phyloP scores from a whole-genome alignment of 2,797 vertebrate species.

The Hirundo rustica region DNA sequence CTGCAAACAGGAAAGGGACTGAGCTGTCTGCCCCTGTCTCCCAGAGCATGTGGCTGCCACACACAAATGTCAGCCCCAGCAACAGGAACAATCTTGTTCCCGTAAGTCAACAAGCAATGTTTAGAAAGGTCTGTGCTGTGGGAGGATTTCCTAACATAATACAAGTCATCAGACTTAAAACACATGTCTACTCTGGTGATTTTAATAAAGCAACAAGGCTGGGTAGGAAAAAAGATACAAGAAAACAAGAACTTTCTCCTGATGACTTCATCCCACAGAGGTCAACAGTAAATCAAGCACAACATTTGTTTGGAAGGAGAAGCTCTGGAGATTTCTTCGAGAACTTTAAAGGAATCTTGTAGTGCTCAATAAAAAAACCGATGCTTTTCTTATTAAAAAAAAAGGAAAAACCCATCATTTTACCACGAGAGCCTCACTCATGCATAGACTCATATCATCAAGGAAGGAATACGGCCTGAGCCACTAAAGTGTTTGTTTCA shows the following conservation, averaged over 20 bases:
- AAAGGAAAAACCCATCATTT: not conserved
- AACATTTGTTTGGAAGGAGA: not conserved
- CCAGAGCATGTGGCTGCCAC: not conserved
- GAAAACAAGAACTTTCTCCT: conserved; percentile 51
- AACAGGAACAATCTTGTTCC: not conserved
- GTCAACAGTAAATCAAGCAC: not conserved
- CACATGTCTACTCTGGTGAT: conserved; percentile 11
- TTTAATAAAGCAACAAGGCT: not conserved
- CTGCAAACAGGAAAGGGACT: not conserved
- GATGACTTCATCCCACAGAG: conserved; percentile 43
- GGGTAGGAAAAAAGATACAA: conserved; percentile 14
- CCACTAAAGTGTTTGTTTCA: not conserved
- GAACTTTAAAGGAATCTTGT: not conserved
- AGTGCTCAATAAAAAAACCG: not conserved
- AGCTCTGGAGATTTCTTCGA: not conserved
- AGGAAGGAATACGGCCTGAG: not conserved
- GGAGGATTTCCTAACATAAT: conserved; percentile 45
- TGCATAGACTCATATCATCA: not conserved
- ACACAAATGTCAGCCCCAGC: not conserved
- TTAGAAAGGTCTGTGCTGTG: conserved; percentile 43
- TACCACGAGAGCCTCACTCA: not conserved
- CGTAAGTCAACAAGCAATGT: conserved; percentile 37
- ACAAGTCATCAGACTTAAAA: conserved; percentile 27
- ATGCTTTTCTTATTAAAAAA: not conserved
- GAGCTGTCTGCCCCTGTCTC: not conserved